A percentile compares a stretch with the other conserved stretches of the same genome.
These are phyloP conservation scores for Gambusia yucatana DNA, from an alignment of 2,797 vertebrate genomes.

Conservation along the genomic window DNA sequence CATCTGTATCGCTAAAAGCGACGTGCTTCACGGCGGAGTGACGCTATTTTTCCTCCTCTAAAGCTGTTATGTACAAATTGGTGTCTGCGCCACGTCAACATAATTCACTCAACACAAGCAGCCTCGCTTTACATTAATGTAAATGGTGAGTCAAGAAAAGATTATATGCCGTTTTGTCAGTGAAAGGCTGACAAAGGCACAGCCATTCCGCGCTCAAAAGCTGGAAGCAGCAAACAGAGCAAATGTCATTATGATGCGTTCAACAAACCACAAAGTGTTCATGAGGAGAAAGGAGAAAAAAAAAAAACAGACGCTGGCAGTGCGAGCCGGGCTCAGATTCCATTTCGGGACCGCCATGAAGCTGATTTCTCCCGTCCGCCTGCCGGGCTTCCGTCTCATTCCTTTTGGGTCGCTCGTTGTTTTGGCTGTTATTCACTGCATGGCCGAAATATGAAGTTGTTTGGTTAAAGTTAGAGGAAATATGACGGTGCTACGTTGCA, in stretches of 20 bases:
- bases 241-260: conserved; percentile 5
- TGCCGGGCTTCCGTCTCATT: background rate
- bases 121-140: conserved; percentile 10
- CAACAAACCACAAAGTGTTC: background rate
- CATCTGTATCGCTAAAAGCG: conserved; percentile 20
- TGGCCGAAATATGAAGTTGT: background rate
- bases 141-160: conserved; percentile 33
- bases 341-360: background rate
- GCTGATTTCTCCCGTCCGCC: background rate
- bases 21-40: conserved; percentile 14
- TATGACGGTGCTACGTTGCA: background rate
- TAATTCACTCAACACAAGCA: conserved; percentile 9
- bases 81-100: conserved; percentile 11
- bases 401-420: background rate
- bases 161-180: conserved; percentile 40
- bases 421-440: background rate
- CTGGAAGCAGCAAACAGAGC: background rate
- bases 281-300: background rate
- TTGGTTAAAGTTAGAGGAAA: background rate
- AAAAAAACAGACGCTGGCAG: background rate
- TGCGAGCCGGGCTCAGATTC: background rate
- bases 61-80: conserved; percentile 36
- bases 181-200: conserved; percentile 18
- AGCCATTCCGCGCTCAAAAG: conserved; percentile 27
- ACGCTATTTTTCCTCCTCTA: conserved; percentile 12